Evolutionary conservation across 2,888 invertebrate genomes (phyloP).

Genomic region (Tubulanus polymorphus): DNA sequence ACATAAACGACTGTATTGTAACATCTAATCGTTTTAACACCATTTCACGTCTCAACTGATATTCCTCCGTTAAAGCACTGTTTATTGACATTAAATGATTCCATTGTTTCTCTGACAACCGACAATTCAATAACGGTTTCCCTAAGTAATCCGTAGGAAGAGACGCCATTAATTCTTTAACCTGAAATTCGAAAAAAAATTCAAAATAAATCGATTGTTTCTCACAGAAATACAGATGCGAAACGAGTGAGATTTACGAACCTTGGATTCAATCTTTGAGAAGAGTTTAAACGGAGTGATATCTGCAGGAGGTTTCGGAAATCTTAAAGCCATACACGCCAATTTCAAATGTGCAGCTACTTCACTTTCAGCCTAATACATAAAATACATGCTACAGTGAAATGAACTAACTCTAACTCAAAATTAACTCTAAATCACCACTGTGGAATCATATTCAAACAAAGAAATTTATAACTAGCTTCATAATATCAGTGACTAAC

Average conservation of each 20-base stretch:
- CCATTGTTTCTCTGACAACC: conserved; percentile 80
- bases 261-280: conserved; percentile 68
- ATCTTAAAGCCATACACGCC: conserved; percentile 72
- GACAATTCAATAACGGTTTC: conserved; percentile 70
- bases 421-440: no score
- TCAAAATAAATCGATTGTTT: no score
- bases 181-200: conserved; percentile 20
- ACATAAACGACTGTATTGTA: conserved; percentile 88
- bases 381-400: conserved; percentile 5
- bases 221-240: background rate
- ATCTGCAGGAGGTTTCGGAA: conserved; percentile 83
- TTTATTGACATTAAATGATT: conserved; percentile 66
- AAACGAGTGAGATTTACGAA: conserved; percentile 44
- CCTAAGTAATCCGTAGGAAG: conserved; percentile 63
- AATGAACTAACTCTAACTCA: background rate
- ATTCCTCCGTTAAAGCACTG: conserved; percentile 75
- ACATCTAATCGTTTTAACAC: conserved; percentile 88
- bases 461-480: no score
- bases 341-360: conserved; percentile 75
- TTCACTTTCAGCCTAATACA: conserved; percentile 72
- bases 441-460: no score
- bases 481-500: no score
- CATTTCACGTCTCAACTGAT: conserved; percentile 76
- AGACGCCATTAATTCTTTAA: conserved; percentile 39
- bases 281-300: conserved; percentile 75